phyloP scores from a whole-genome alignment of 1,140 invertebrate species.

The Zophobas atratus region DNA sequence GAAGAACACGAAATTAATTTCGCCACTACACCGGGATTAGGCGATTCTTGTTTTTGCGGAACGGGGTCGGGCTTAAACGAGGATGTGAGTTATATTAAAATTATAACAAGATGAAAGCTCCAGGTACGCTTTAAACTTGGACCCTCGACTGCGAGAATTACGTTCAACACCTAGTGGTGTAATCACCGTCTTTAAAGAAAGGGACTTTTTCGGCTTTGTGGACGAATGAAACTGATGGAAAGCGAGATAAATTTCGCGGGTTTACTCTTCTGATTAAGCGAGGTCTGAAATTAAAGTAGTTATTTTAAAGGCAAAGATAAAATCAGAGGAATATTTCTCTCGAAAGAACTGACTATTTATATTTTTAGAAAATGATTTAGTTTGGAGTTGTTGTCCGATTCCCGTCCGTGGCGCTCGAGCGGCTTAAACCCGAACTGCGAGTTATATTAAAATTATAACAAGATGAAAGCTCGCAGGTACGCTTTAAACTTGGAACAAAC shows the following conservation, averaged over 20 bases:
- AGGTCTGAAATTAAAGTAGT: no score
- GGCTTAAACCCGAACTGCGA: conserved; percentile 23
- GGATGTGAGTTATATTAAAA: conserved; percentile 39
- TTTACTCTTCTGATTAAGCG: no score
- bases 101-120: conserved; percentile 35
- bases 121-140: conserved; percentile 26
- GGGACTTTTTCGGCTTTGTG: no score
- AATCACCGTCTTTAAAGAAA: no score
- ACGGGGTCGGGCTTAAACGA: conserved; percentile 1
- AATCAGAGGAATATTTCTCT: no score
- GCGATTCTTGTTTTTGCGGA: background rate
- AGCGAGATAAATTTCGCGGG: no score
- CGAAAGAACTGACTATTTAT: no score
- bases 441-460: conserved; percentile 35
- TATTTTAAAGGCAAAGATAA: no score
- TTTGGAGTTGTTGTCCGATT: background rate
- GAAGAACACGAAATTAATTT: conserved; percentile 10
- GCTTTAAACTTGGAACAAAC: conserved; percentile 37
- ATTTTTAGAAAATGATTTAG: no score
- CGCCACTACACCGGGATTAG: background rate
- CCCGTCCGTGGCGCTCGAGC: background rate
- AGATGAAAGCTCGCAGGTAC: conserved; percentile 30
- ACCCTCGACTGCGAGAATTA: background rate
- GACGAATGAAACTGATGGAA: no score
- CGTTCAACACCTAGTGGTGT: background rate